Evolutionary conservation across 2,888 invertebrate genomes (phyloP).

Genomic region (Chloroclysta siterata): DNA sequence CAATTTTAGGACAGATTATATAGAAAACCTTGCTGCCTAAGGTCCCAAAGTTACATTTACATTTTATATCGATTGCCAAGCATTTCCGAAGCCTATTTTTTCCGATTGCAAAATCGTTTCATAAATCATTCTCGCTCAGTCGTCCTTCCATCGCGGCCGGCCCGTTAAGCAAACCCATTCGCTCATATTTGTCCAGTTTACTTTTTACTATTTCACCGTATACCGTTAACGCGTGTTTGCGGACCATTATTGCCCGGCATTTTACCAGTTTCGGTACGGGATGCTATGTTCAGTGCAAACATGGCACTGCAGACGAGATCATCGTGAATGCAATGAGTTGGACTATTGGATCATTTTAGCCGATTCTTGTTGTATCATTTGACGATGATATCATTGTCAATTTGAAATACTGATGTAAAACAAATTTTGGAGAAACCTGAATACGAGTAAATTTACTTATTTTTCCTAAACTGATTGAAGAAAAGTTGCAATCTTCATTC

Average conservation of each 20-base stretch:
- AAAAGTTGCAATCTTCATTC: too few relatives aligned
- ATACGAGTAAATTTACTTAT: too few relatives aligned
- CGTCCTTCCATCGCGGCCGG: constrained; percentile 47
- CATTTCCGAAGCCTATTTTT: background rate
- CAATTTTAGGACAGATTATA: too few relatives aligned
- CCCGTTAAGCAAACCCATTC: constrained; percentile 81
- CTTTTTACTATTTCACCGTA: constrained; percentile 77
- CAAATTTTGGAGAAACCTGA: too few relatives aligned
- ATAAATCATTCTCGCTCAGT: constrained; percentile 22
- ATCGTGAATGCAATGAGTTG: background rate
- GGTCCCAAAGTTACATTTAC: background rate
- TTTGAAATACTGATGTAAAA: too few relatives aligned
- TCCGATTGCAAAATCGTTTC: constrained; percentile 14
- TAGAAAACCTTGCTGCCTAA: too few relatives aligned
- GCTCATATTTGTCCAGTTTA: constrained; percentile 81
- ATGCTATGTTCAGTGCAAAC: constrained; percentile 11
- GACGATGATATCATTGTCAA: too few relatives aligned
- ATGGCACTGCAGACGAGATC: constrained; percentile 4
- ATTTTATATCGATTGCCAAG: background rate
- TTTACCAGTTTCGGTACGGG: constrained; percentile 40
- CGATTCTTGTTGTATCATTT: background rate
- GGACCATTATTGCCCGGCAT: constrained; percentile 69
- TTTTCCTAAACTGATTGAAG: too few relatives aligned
- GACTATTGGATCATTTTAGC: background rate
- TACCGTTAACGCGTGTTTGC: constrained; percentile 76